Percentiles rank a stretch among this genome's conserved stretches.
phyloP scores from a whole-genome alignment of 2,113 vertebrate genomes.

The Polyodon spathula region DNA sequence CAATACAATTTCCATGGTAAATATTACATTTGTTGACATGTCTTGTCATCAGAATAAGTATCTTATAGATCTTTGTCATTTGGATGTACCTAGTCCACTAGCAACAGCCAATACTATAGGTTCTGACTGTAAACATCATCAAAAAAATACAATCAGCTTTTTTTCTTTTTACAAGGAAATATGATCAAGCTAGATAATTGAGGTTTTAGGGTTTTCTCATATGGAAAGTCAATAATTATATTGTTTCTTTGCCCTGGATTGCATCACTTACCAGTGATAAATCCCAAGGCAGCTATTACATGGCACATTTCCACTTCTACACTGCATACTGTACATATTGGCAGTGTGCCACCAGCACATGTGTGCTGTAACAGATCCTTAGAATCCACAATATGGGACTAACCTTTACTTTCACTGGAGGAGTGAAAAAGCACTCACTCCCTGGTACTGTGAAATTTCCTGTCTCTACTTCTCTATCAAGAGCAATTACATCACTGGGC shows the following conservation, averaged over 20 bases:
- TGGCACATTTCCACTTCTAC: neutral
- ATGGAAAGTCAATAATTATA: neutral
- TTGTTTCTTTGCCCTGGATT: neutral
- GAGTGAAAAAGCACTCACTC: neutral
- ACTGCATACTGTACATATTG: neutral
- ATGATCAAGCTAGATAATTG: no score
- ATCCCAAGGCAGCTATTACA: neutral
- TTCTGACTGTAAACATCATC: no score
- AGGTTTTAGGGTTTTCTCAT: no score
- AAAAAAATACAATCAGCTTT: no score
- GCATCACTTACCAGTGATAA: no score
- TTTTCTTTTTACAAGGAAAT: no score
- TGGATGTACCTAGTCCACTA: no score
- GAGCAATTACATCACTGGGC: constrained; percentile 2
- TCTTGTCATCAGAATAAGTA: no score
- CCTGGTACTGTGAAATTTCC: neutral
- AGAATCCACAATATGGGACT: neutral
- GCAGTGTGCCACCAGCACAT: neutral
- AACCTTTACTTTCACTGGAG: neutral
- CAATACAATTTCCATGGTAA: no score
- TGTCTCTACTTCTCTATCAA: neutral
- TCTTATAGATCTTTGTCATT: no score
- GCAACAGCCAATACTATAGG: no score
- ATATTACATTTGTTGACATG: no score
- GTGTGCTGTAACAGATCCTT: neutral